Base-by-base conservation (phyloP, 2,888 invertebrate genomes). In the Melinopterus prodromus region DNA sequence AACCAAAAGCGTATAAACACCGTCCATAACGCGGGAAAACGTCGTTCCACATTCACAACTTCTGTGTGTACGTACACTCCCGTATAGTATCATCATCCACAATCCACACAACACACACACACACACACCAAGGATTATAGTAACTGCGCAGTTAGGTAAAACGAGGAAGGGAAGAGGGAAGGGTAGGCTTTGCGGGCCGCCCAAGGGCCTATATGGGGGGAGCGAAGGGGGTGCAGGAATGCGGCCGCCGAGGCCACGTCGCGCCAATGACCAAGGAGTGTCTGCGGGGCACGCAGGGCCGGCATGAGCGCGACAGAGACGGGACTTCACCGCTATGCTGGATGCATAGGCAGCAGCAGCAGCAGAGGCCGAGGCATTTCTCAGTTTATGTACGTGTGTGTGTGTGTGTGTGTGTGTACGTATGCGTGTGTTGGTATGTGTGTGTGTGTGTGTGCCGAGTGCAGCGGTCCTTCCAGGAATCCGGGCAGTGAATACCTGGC, bases 231-330 rank as follows among this genome's bases (percentile, higher is more conserved):
- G 81, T 81, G 80, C 80, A 84, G 84, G 86, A 86, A 86, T 86
- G 87, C 85, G 86, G 86, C 86, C 86, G 85, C 83, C 85, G 85
- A 85, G 86, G 86, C 86, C 86, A 86, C 84, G 84, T 83, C 84
- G 84, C 86, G 86, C 85, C 86, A 86, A 86, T 86, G 86, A 86
- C 85, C 86, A 86, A 87, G 87, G 87, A 87, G 87, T 86, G 87
- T 53, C 53, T 53, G 53, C 53, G 53, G 53, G 53, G 35, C 71
- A 16, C 15, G 16, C 35, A 35, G 35, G 35, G 26, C 71, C 16
- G 71, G 35, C 71, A 26, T 37, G 35, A 35, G 36, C 74, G 36
- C 36, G 15, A 36, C n/a, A 74, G 74, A 74, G 36, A 26, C 14
- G 35, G 37, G 74, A 26, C 35, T 36, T 35, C 74, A 26, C 15